Percentiles rank a stretch among this genome's conserved stretches.
phyloP scores from a whole-genome alignment of 2,113 vertebrate species.

The Bubo scandiacus region DNA sequence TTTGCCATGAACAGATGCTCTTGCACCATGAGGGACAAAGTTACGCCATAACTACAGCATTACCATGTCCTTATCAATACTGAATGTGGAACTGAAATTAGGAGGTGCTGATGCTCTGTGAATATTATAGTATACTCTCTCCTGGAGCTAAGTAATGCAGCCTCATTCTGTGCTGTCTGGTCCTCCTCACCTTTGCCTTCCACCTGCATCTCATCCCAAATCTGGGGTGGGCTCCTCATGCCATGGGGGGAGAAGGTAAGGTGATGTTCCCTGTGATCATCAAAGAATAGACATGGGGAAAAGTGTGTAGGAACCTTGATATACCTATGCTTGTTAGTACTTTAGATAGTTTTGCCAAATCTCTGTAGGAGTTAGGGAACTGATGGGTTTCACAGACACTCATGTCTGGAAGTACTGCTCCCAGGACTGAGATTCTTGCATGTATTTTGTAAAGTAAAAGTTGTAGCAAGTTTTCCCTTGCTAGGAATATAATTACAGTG shows the following conservation, averaged over 20 bases:
- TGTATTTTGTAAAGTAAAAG: neutral
- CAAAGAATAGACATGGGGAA: rapidly evolving
- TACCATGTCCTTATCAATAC: rapidly evolving
- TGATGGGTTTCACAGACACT: neutral
- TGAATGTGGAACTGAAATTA: rapidly evolving
- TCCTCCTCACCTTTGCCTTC: neutral
- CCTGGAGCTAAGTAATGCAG: rapidly evolving
- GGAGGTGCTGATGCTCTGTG: neutral
- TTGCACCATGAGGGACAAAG: rapidly evolving
- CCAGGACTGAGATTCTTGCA: neutral
- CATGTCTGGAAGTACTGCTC: neutral
- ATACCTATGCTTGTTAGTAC: neutral
- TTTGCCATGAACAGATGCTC: rapidly evolving
- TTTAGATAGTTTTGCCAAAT: neutral
- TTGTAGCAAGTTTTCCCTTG: neutral
- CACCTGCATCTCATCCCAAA: neutral
- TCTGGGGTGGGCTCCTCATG: neutral
- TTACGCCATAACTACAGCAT: rapidly evolving
- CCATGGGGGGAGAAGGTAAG: neutral
- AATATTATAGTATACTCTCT: rapidly evolving
- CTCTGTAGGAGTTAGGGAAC: neutral
- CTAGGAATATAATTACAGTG: neutral
- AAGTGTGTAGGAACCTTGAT: neutral
- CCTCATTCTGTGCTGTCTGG: too few species aligned
- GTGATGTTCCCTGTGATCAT: too few species aligned